phyloP scores from a whole-genome alignment of 2,797 vertebrate species.

The Acanthis flammea region DNA sequence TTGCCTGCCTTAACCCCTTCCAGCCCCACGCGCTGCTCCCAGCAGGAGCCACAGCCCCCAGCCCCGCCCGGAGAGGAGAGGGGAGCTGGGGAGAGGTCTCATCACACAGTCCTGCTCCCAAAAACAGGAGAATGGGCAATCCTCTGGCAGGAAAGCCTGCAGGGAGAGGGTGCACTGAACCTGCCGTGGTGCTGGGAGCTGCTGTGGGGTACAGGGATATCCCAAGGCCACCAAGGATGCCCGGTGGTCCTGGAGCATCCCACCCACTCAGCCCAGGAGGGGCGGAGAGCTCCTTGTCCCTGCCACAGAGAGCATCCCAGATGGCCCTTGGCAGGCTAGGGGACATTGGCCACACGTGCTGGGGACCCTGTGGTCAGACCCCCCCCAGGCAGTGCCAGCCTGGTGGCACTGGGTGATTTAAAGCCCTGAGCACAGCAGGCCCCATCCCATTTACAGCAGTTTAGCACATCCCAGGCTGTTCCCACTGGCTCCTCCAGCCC shows the following conservation, averaged over 20 bases:
- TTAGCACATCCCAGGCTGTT: not conserved
- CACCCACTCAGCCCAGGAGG: fast-evolving
- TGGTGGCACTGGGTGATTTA: not conserved
- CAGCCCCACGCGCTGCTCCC: not conserved
- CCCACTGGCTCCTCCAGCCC: not conserved
- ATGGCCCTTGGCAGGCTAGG: not conserved
- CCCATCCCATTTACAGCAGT: not conserved
- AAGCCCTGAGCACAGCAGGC: not conserved
- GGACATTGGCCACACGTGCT: fast-evolving
- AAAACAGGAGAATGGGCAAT: fast-evolving
- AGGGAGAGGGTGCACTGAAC: not conserved
- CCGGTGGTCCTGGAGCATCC: not conserved
- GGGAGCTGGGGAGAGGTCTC: not conserved
- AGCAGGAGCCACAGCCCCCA: not conserved
- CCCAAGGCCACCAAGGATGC: not conserved
- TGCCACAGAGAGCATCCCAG: not conserved
- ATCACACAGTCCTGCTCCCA: not conserved
- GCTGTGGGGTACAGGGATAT: not conserved
- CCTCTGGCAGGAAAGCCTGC: fast-evolving
- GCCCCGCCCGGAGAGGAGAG: fast-evolving
- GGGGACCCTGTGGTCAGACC: not conserved
- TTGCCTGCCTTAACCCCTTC: constrained; percentile 40
- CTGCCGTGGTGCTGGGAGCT: not conserved
- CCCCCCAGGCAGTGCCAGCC: not conserved
- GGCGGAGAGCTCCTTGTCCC: not conserved